phyloP scores from a whole-genome alignment of 2,888 invertebrate genomes.

The Branchellion lobata region DNA sequence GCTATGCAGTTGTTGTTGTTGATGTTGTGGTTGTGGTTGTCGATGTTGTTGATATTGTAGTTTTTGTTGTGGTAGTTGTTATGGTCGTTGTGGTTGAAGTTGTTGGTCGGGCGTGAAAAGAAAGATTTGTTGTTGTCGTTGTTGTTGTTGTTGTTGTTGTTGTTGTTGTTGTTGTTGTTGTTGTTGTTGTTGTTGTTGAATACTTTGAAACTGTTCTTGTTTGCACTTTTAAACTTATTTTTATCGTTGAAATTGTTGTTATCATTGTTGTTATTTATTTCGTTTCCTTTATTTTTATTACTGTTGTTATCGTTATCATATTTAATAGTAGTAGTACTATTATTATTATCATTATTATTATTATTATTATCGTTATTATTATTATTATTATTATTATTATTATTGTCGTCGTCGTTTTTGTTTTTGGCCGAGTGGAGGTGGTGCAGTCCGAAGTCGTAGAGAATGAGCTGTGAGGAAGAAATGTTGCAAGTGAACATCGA shows the following conservation, averaged over 20 bases:
- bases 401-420: neutral
- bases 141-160: neutral
- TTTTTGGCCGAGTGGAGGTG: neutral
- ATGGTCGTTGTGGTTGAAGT: neutral
- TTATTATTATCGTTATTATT: neutral
- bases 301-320: neutral
- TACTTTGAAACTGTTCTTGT: too few relatives aligned
- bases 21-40: neutral
- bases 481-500: neutral
- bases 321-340: neutral
- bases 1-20: slow-evolving; percentile 8
- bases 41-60: neutral
- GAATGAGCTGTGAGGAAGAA: slow-evolving; percentile 27
- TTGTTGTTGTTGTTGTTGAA: neutral
- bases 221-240: too few relatives aligned
- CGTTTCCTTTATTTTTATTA: neutral
- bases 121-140: slow-evolving; percentile 8
- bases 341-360: neutral
- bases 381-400: neutral
- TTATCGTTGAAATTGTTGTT: neutral
- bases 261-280: neutral
- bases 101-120: too few relatives aligned
- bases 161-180: neutral
- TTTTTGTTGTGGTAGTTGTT: neutral
- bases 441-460: slow-evolving; percentile 35